These are phyloP conservation scores for Aethina tumida DNA, from an alignment of 1,140 invertebrate genomes.

Conservation along the genomic window DNA sequence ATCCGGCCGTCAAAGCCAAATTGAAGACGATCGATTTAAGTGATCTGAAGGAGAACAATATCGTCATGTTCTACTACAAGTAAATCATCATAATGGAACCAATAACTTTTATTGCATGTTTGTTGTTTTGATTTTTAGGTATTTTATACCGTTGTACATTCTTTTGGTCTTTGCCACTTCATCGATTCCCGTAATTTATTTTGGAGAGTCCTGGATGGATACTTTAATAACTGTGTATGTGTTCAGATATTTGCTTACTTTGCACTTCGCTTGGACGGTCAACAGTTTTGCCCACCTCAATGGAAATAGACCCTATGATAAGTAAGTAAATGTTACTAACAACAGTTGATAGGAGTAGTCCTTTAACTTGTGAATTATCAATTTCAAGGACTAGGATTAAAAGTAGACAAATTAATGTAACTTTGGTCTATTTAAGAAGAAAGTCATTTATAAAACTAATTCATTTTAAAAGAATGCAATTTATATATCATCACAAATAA, in stretches of 20 bases:
- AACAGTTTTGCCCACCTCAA: constrained; percentile 76
- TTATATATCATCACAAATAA: not conserved
- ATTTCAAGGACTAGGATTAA: not conserved
- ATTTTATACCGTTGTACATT: constrained; percentile 61
- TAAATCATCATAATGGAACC: constrained; percentile 12
- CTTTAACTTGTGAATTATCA: too few relatives aligned
- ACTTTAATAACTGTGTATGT: constrained; percentile 39
- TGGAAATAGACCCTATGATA: constrained; percentile 54
- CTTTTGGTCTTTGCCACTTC: constrained; percentile 60
- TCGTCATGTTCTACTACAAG: constrained; percentile 53
- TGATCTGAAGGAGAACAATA: constrained; percentile 51
- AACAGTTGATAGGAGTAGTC: too few relatives aligned
- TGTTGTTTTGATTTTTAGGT: constrained; percentile 38
- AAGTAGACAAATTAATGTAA: not conserved
- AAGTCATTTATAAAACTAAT: not conserved
- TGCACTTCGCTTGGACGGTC: constrained; percentile 79
- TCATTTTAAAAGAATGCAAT: not conserved
- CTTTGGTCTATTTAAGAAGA: not conserved
- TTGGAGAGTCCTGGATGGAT: constrained; percentile 39
- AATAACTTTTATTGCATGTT: not conserved
- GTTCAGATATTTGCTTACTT: constrained; percentile 51
- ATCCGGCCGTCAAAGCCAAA: constrained; percentile 52
- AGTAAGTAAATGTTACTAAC: constrained; percentile 38
- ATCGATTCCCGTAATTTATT: constrained; percentile 44
- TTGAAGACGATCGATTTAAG: constrained; percentile 50